Base-by-base conservation (phyloP, 2,888 invertebrate species). In the Prosopocoilus inquinatus region DNA sequence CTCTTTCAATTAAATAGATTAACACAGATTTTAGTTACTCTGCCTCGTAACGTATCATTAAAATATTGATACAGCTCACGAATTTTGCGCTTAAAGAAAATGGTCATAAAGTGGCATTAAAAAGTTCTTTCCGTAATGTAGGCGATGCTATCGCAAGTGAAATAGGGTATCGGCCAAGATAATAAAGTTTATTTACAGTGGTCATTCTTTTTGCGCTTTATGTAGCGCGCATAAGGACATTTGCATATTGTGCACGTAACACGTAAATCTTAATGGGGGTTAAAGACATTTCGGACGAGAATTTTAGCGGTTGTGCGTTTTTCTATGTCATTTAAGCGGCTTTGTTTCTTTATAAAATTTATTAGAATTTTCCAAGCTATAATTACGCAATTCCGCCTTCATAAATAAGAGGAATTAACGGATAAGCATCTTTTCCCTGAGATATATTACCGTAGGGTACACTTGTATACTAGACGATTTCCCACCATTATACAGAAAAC, bases 181-280 rank as follows among this genome's bases (percentile, higher is more conserved):
- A 52, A 54, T 54, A 54, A 54, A 54, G 35, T 54, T 44, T 44
- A 36, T 49, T 48, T 48, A 49, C 49, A 33, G 49, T 34, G 41
- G 44, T 47, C 49, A 43, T 54, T 44, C 45, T 45, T 49, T 54
- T 54, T 49, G 36, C 49, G 38, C 49, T 49, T 54, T 49, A 49
- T 44, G 49, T 49, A 35, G 43, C 16, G 49, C 36, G 54, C 50
- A 49, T 49, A 45, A 35, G 33, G 35, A 20, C 32, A 54, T 54
- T 54, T 54, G 44, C 49, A 54, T 54, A 54, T 49, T 49, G 34
- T 38, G 36, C 44, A 43, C 49, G 43, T 53, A n/a, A 38, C 53
- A 9, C n/a, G 48, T 12, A 16, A 49, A 54, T 44, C 50, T 49
- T 45, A 54, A 20, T 45, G 47, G 47, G 38, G 20, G 43, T 35